Conservation (phyloP, 2,113 vertebrate species). For the Lanius collurio region DNA sequence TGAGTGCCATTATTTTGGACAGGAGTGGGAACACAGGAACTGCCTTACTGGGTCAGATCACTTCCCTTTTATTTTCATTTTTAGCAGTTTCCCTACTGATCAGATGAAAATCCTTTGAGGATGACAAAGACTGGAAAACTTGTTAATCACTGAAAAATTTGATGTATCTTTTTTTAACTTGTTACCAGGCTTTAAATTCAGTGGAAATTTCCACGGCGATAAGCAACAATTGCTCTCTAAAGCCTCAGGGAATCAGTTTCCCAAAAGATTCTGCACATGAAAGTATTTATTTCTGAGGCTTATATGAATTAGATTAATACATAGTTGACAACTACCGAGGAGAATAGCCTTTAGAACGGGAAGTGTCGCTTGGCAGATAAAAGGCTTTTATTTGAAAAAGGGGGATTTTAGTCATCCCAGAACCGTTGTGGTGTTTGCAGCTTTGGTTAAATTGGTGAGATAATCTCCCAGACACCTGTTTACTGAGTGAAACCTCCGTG, state of each 20-base stretch:
- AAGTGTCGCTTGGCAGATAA: constrained; percentile 34
- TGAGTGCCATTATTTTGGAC: not conserved
- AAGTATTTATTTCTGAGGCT: constrained; percentile 48
- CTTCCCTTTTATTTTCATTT: constrained; percentile 25
- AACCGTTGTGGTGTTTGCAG: constrained; percentile 1
- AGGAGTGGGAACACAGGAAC: not conserved
- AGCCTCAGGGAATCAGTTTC: constrained; percentile 35
- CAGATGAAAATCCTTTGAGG: constrained; percentile 8
- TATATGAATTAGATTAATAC: constrained; percentile 50
- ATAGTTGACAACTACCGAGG: constrained; percentile 4
- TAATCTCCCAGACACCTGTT: constrained; percentile 61
- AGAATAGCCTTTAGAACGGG: constrained; percentile 19
- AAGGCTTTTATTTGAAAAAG: constrained; percentile 19
- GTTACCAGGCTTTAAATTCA: constrained; percentile 33
- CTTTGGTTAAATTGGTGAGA: constrained; percentile 33
- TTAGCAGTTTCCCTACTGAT: not conserved
- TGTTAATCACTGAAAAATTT: not conserved
- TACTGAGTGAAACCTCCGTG: not conserved
- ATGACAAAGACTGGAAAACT: not conserved
- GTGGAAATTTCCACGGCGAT: constrained; percentile 25
- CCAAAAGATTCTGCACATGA: constrained; percentile 37
- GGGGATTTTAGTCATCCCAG: not conserved
- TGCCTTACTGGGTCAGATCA: not conserved
- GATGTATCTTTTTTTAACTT: not conserved
- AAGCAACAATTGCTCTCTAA: constrained; percentile 30